Evolutionary conservation across 2,888 invertebrate species (phyloP).

Genomic region (Apodemia hepburni): DNA sequence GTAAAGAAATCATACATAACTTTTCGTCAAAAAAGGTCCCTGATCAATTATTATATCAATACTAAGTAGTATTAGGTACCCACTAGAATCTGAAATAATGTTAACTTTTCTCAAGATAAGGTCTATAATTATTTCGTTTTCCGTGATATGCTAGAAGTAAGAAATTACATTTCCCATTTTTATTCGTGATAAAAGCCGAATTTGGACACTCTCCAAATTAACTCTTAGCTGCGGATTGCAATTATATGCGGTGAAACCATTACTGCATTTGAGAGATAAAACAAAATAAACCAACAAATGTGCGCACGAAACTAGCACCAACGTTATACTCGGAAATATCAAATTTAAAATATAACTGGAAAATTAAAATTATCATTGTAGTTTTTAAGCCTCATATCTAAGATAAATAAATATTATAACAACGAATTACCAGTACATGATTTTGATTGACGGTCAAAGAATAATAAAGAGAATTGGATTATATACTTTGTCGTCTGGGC

Average conservation of each 20-base stretch:
- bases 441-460: too few species aligned
- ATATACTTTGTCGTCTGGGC: too few species aligned
- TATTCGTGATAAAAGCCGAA: slow-evolving; percentile 62
- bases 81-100: too few species aligned
- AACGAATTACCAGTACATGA: too few species aligned
- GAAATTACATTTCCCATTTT: slow-evolving; percentile 40
- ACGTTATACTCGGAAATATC: slow-evolving; percentile 9
- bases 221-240: slow-evolving; percentile 58
- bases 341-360: background rate
- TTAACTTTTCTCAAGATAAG: too few species aligned
- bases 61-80: too few species aligned
- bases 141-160: background rate
- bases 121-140: too few species aligned
- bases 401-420: too few species aligned
- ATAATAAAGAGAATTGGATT: too few species aligned
- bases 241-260: slow-evolving; percentile 61
- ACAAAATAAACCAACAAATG: slow-evolving; percentile 27
- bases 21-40: too few species aligned
- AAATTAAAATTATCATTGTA: background rate
- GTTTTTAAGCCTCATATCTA: background rate
- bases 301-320: background rate
- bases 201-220: slow-evolving; percentile 72
- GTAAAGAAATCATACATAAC: too few species aligned
- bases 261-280: slow-evolving; percentile 37
- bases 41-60: too few species aligned